A percentile compares a stretch with the other conserved stretches of the same genome.
Evolutionary conservation across 2,888 invertebrate species (phyloP).

Genomic region (Polymixis flavicincta): DNA sequence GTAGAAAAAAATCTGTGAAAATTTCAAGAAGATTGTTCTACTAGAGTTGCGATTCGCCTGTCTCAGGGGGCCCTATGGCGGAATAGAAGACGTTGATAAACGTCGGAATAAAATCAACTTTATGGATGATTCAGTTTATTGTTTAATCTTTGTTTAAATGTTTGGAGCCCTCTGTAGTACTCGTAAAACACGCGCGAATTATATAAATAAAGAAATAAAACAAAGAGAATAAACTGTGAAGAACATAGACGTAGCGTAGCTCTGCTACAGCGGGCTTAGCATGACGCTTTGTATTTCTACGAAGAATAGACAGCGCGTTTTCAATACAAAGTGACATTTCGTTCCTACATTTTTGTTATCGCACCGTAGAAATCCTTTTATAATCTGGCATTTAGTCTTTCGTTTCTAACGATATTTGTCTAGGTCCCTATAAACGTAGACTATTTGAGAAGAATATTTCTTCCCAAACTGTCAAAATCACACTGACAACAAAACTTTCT

Average conservation of each 20-base stretch:
- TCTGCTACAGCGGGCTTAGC: too few relatives aligned
- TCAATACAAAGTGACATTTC: too few relatives aligned
- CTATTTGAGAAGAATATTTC: too few relatives aligned
- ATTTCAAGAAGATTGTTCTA: not conserved
- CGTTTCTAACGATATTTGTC: too few relatives aligned
- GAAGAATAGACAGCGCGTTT: too few relatives aligned
- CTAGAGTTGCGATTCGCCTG: not conserved
- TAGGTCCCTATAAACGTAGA: too few relatives aligned
- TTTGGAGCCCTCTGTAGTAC: slow-evolving; percentile 45
- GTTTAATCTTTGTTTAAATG: slow-evolving; percentile 61
- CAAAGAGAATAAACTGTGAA: slow-evolving; percentile 45
- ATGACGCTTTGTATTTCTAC: too few relatives aligned
- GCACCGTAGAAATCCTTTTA: too few relatives aligned
- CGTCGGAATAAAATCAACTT: slow-evolving; percentile 54
- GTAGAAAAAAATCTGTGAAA: not conserved
- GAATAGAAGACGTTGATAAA: slow-evolving; percentile 53
- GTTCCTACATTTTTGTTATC: too few relatives aligned
- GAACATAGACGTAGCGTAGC: slow-evolving; percentile 2
- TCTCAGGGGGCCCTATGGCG: not conserved
- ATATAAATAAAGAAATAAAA: slow-evolving; percentile 59
- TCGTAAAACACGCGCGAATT: slow-evolving; percentile 54
- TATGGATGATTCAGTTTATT: slow-evolving; percentile 60
- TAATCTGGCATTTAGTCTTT: too few relatives aligned
- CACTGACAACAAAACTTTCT: too few relatives aligned
- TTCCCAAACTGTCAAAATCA: too few relatives aligned